Evolutionary conservation across 2,113 vertebrate genomes (phyloP).

Genomic region (Sceloporus tristichus): DNA sequence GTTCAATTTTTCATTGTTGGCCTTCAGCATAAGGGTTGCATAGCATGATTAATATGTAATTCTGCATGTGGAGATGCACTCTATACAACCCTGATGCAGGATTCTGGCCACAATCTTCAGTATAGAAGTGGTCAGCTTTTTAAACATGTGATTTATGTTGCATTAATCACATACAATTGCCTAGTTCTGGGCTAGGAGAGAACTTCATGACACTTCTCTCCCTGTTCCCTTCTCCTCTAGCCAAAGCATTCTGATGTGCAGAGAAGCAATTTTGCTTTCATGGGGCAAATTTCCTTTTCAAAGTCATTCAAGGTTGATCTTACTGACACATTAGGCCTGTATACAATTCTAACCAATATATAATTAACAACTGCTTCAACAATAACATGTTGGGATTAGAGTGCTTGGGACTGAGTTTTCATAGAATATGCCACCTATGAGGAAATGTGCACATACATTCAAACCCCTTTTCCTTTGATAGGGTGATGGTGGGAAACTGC

Average conservation of each 20-base stretch:
- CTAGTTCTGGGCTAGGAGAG: background rate
- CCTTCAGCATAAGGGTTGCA: too few relatives aligned
- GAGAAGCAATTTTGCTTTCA: background rate
- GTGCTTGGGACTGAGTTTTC: background rate
- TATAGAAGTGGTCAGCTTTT: background rate
- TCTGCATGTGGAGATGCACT: too few relatives aligned
- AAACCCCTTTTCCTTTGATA: background rate
- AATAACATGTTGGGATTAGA: background rate
- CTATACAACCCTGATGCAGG: background rate
- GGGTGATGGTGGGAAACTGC: background rate
- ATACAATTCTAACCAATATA: background rate
- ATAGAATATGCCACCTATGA: background rate
- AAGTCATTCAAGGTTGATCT: background rate
- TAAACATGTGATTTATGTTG: background rate
- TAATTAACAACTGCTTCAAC: background rate
- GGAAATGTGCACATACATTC: background rate
- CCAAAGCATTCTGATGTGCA: background rate
- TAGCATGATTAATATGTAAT: too few relatives aligned
- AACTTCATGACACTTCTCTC: background rate
- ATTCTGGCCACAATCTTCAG: constrained; percentile 26
- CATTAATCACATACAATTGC: background rate
- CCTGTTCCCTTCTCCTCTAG: background rate
- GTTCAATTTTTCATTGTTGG: too few relatives aligned
- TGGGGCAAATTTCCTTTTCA: background rate
- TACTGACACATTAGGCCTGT: too few relatives aligned